These are phyloP conservation scores for Petaurus breviceps DNA, from an alignment of 2,113 vertebrate species.

Conservation along the genomic window DNA sequence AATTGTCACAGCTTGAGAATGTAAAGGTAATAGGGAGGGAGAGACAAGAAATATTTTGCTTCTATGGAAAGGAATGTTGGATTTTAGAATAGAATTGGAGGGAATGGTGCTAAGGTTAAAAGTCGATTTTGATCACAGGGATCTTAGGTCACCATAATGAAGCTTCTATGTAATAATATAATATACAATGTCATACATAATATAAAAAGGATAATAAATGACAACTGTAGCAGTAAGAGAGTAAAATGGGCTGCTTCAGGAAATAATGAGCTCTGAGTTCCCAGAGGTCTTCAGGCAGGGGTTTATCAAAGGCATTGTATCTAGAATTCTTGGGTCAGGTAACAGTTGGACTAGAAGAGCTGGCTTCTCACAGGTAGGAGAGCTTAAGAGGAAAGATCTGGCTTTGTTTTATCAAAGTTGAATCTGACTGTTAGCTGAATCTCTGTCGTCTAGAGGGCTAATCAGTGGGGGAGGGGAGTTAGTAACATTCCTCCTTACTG, in stretches of 20 bases:
- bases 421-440: no score
- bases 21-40: neutral
- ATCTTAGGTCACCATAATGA: neutral
- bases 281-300: neutral
- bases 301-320: neutral
- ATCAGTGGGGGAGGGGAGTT: no score
- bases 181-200: neutral
- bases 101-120: neutral
- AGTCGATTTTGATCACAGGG: neutral
- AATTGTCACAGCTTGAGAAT: neutral
- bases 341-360: no score
- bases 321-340: no score
- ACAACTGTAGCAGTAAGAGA: neutral
- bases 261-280: neutral
- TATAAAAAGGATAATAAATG: neutral
- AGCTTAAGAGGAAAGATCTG: no score
- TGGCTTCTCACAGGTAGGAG: no score
- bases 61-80: neutral
- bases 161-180: neutral
- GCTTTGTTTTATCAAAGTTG: no score
- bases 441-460: no score
- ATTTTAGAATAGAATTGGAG: neutral
- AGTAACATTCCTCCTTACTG: no score
- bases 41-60: neutral
- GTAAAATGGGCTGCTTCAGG: neutral